Base-by-base conservation (phyloP, 1,140 invertebrate species). In the Eufriesea mexicana region DNA sequence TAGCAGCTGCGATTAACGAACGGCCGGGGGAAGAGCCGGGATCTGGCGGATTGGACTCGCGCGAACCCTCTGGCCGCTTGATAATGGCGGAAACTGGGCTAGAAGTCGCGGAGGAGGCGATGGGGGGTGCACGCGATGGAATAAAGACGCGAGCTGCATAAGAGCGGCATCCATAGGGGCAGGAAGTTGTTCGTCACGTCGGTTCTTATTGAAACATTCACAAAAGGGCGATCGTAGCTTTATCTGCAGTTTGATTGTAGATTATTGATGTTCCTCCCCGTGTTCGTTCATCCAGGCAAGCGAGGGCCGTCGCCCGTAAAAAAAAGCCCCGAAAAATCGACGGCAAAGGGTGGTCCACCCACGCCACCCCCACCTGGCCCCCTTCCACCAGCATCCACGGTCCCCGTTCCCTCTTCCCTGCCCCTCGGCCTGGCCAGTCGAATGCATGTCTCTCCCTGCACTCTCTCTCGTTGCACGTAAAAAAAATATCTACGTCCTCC, bases 221-320 rank as follows among this genome's bases (percentile, higher is more conserved):
- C 92, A 93, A 94, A 94, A 94, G 93, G 91, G 91, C 90, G 92
- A 92, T 92, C 91, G 91, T 94, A 93, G 92, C 93, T 93, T 93
- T 93, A 94, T 93, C 92, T 94, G 92, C 91, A 94, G 93, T 94
- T 94, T 93, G 93, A 94, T 94, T 94, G 93, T 94, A 94, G 93
- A 94, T 94, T 94, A 94, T 94, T 94, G 93, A 94, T 94, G 93
- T 94, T 93, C 91, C 91, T 93, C 91, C 90, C 91, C 90, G 91
- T 92, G 92, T 92, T 92, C 92, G 92, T 90, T 92, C 90, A 91
- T 92, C 90, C 91, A 89, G 89, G 90, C 89, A 86, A 91, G 90
- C 89, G 90, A 93, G 90, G 91, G 91, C 90, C 92, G 92, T 92
- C 92, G 92, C 92, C 92, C 92, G 91, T 93, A 89, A 91, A 91